phyloP scores from a whole-genome alignment of 1,140 invertebrate genomes.

The Orius insidiosus region DNA sequence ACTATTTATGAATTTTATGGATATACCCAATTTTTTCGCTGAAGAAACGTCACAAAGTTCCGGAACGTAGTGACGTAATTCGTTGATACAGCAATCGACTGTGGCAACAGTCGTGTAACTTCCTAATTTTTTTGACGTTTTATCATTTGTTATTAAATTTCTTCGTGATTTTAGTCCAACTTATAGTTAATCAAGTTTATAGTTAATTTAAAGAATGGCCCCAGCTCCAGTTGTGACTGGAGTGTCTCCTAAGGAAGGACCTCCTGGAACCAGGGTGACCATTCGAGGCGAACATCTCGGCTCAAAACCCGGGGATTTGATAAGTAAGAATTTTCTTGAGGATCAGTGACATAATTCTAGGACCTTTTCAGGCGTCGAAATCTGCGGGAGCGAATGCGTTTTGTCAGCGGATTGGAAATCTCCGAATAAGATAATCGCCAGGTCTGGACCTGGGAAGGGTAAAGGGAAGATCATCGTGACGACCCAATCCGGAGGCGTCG shows the following conservation, averaged over 20 bases:
- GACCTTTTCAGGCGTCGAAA: slow-evolving; percentile 55
- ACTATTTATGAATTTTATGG: too few relatives aligned
- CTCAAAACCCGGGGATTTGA: slow-evolving; percentile 61
- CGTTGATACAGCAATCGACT: too few relatives aligned
- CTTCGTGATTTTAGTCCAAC: too few relatives aligned
- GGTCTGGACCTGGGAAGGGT: slow-evolving; percentile 84
- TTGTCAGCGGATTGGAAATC: slow-evolving; percentile 96
- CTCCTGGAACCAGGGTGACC: slow-evolving; percentile 86
- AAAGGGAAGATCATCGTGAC: slow-evolving; percentile 90
- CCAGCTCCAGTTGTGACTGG: slow-evolving; percentile 83
- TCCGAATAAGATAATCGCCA: slow-evolving; percentile 87
- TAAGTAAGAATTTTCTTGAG: slow-evolving; percentile 39
- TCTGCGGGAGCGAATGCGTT: slow-evolving; percentile 89
- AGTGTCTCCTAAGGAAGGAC: slow-evolving; percentile 93
- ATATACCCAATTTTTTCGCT: too few relatives aligned
- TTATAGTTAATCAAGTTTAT: too few relatives aligned
- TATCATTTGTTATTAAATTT: too few relatives aligned
- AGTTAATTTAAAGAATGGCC: slow-evolving; percentile 35
- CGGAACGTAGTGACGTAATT: too few relatives aligned
- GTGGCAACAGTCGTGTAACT: too few relatives aligned
- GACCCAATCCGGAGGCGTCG: slow-evolving; percentile 66
- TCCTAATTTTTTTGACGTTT: too few relatives aligned
- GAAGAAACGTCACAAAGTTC: too few relatives aligned
- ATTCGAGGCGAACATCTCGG: slow-evolving; percentile 94
- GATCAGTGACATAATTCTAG: background rate